These are phyloP conservation scores for Pseudococcus viburni DNA, from an alignment of 2,888 invertebrate species.

Conservation along the genomic window DNA sequence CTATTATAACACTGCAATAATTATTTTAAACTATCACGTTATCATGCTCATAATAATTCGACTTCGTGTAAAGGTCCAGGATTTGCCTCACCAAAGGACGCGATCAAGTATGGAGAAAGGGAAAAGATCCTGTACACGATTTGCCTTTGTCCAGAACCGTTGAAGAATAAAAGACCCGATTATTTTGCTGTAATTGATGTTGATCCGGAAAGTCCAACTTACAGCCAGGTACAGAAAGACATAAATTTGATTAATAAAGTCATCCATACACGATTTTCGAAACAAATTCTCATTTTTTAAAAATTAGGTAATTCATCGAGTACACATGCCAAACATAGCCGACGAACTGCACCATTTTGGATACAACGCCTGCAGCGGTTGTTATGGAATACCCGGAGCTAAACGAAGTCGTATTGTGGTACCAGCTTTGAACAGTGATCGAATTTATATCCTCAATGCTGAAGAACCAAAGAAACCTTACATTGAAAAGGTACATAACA, in stretches of 20 bases:
- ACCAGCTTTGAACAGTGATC: slow-evolving; percentile 85
- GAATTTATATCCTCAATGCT: slow-evolving; percentile 88
- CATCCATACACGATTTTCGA: too few species aligned
- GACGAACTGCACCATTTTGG: slow-evolving; percentile 97
- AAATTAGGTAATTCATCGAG: slow-evolving; percentile 83
- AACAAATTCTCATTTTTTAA: too few species aligned
- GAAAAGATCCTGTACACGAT: slow-evolving; percentile 93
- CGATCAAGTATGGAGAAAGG: slow-evolving; percentile 84
- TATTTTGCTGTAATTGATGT: slow-evolving; percentile 93
- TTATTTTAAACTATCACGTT: neutral
- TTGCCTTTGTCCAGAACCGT: slow-evolving; percentile 83
- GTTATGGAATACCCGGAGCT: slow-evolving; percentile 76
- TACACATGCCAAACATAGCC: slow-evolving; percentile 81
- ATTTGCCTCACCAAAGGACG: slow-evolving; percentile 84
- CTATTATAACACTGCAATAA: too few species aligned
- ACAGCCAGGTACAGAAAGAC: slow-evolving; percentile 77
- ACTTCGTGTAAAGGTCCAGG: slow-evolving; percentile 77
- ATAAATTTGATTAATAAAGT: neutral
- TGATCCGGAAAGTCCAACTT: slow-evolving; percentile 88
- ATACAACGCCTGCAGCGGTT: slow-evolving; percentile 98
- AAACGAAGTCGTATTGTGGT: slow-evolving; percentile 85
- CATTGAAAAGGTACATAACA: slow-evolving; percentile 78
- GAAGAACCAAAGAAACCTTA: slow-evolving; percentile 81
- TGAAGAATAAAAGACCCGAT: slow-evolving; percentile 80
- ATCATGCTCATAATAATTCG: neutral